Evolutionary conservation across 92 coral and sea anemone species (phyloP).

Genomic region (Epizoanthus ramosus): DNA sequence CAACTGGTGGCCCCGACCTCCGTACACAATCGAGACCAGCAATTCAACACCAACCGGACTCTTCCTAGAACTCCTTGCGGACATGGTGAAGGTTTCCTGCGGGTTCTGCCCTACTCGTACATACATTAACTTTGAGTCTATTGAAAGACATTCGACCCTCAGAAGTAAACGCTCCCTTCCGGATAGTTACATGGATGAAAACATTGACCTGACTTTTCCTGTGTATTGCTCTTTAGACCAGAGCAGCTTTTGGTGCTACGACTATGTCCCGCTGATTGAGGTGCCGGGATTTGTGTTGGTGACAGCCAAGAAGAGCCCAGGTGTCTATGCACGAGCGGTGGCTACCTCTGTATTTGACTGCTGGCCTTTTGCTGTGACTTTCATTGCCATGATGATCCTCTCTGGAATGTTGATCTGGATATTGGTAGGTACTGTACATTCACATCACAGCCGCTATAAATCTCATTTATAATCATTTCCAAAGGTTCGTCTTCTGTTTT

Average conservation of each 20-base stretch:
- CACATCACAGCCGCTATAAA: background rate
- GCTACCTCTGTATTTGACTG: slow-evolving; percentile 49
- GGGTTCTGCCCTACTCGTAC: slow-evolving; percentile 54
- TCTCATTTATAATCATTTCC: too few relatives aligned
- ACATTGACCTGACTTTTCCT: slow-evolving; percentile 12
- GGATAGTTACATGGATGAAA: background rate
- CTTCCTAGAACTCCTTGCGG: slow-evolving; percentile 49
- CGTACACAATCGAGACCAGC: slow-evolving; percentile 47
- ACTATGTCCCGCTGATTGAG: slow-evolving; percentile 42
- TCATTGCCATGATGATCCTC: slow-evolving; percentile 34
- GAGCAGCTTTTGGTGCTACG: background rate
- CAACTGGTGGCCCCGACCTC: slow-evolving; percentile 61
- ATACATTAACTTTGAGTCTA: background rate
- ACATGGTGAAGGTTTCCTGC: slow-evolving; percentile 50
- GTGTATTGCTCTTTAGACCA: slow-evolving; percentile 5
- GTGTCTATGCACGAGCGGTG: slow-evolving; percentile 50
- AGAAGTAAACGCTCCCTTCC: background rate
- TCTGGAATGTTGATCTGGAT: slow-evolving; percentile 66
- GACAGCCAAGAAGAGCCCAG: slow-evolving; percentile 35
- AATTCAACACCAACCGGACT: slow-evolving; percentile 44
- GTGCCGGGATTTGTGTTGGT: slow-evolving; percentile 50
- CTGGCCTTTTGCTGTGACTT: slow-evolving; percentile 58
- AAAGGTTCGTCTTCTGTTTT: too few relatives aligned
- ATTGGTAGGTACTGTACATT: slow-evolving; percentile 54
- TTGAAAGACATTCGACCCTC: background rate